Evolutionary conservation across 2,113 vertebrate species (phyloP).

Genomic region (Macaca mulatta): DNA sequence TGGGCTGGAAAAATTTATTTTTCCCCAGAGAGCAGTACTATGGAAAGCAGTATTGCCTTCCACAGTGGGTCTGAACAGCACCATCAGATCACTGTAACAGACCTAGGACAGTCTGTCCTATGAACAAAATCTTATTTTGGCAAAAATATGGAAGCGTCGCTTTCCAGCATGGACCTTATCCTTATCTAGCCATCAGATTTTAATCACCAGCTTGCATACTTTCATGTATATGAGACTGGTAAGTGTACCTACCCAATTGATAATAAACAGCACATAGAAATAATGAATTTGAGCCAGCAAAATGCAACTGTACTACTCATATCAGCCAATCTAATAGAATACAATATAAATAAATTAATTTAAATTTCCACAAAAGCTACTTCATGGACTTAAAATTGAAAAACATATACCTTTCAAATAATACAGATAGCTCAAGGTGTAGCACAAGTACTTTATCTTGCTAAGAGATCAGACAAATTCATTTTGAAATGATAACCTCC

Average conservation of each 20-base stretch:
- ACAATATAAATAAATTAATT: slow-evolving; percentile 75
- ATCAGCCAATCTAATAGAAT: slow-evolving; percentile 74
- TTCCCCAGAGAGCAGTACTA: neutral
- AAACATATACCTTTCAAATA: slow-evolving; percentile 71
- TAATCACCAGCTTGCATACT: neutral
- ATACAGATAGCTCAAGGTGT: slow-evolving; percentile 65
- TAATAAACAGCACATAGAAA: slow-evolving; percentile 81
- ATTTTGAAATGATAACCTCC: slow-evolving; percentile 72
- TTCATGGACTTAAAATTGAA: slow-evolving; percentile 72
- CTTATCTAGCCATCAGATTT: neutral
- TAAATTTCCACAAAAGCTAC: slow-evolving; percentile 71
- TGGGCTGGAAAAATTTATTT: neutral
- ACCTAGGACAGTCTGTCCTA: neutral
- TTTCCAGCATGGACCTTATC: neutral
- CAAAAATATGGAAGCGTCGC: neutral
- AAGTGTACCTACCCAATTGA: slow-evolving; percentile 68
- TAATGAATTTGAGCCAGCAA: slow-evolving; percentile 81
- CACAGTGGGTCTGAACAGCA: neutral
- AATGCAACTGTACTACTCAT: slow-evolving; percentile 70
- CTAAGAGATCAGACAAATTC: slow-evolving; percentile 70
- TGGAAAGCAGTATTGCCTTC: neutral
- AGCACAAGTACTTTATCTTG: slow-evolving; percentile 59
- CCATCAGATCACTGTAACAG: neutral
- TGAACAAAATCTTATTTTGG: neutral
- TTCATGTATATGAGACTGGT: neutral